Percentiles rank a stretch among this genome's conserved stretches.
Conservation (phyloP, 2,888 invertebrate genomes). For the Lasioglossum marginatum region DNA sequence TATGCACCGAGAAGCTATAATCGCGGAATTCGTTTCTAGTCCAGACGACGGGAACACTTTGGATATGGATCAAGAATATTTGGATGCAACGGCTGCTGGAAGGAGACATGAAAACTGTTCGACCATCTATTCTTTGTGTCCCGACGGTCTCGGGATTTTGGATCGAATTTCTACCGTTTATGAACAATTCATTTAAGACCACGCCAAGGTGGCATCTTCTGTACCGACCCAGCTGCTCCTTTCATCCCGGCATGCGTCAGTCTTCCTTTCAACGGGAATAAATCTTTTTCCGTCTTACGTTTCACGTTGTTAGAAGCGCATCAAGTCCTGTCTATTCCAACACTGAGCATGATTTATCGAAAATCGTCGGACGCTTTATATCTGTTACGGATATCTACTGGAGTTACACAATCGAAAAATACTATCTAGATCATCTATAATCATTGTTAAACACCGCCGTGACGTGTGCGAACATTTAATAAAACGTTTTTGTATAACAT, state of each 20-base stretch:
- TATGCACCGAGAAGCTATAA: neutral
- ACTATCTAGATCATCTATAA: neutral
- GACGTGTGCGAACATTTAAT: neutral
- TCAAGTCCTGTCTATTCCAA: slow-evolving; percentile 10
- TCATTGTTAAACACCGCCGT: neutral
- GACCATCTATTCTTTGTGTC: slow-evolving; percentile 87
- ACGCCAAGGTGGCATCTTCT: neutral
- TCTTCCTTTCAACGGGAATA: slow-evolving; percentile 17
- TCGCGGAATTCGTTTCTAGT: slow-evolving; percentile 82
- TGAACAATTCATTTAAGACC: neutral
- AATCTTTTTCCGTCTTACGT: slow-evolving; percentile 28
- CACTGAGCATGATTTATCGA: slow-evolving; percentile 9
- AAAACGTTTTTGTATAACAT: neutral
- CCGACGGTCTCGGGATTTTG: slow-evolving; percentile 87
- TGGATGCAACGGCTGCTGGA: slow-evolving; percentile 88
- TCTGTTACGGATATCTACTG: neutral
- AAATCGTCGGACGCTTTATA: neutral
- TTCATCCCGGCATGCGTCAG: neutral
- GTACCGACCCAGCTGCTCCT: slow-evolving; percentile 19
- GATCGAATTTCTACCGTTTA: slow-evolving; percentile 83
- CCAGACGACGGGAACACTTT: slow-evolving; percentile 86
- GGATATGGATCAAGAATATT: slow-evolving; percentile 86
- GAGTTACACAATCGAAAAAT: neutral
- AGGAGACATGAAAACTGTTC: slow-evolving; percentile 88
- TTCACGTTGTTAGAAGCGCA: slow-evolving; percentile 14